Evolutionary conservation across 2,797 vertebrate genomes (phyloP), one percentile per base, ranked within the genome.

Genomic region (Poecilia picta): DNA sequence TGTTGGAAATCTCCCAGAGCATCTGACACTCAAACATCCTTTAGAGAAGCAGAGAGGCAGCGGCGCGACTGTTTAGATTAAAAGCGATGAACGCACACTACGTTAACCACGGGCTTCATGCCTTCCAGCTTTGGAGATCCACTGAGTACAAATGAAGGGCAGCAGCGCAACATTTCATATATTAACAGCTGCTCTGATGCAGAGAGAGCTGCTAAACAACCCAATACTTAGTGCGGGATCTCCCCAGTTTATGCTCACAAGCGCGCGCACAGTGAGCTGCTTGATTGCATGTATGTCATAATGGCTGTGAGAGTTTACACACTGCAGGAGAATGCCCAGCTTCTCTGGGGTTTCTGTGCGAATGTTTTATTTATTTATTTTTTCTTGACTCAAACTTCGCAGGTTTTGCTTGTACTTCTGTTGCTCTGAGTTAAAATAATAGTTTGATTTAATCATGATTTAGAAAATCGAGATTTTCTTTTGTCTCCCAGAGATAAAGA

Each of bases 271-370:
- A 80, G 49, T 51, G 64, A 77, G 71, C 80, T 82, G 80, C 46
- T 75, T 86, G 73, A 76, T 73, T 84, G 85, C 81, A 59, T 75
- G 72, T 79, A 25, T 70, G 72, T 84, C 82, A 88, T 78, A 72
- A 83, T 75, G 78, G 62, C 80, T 82, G 64, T 79, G 76, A 83
- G 87, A 78, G 53, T 85, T 91, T 81, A 86, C 82, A 5, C 41
- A 71, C 73, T 82, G 85, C 79, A 87, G 84, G 72, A 85, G 82
- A 77, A 80, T 10, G 11, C 31, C 80, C 88, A 87, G 85, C 77
- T 86, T 77, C 78, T 88, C 81, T 31, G 77, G 74, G 74, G 71
- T 83, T 80, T 81, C 85, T 62, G 47, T 75, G 88, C 68, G 77
- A 75, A 78, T 28, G 72, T 70, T 71, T 55, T 41, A 20, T 72